Evolutionary conservation across 2,888 invertebrate genomes (phyloP).

Genomic region (Cepaea hortensis): DNA sequence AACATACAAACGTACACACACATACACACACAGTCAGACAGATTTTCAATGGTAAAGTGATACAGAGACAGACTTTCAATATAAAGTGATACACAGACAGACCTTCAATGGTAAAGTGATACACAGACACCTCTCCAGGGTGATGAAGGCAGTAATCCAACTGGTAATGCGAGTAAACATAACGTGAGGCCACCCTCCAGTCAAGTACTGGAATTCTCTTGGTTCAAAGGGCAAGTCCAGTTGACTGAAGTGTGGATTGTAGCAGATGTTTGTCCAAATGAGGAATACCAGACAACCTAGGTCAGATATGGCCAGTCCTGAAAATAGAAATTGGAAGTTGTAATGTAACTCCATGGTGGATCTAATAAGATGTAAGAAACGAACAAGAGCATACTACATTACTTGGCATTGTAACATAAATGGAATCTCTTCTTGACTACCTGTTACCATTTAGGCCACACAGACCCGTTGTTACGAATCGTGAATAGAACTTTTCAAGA

Average conservation of each 20-base stretch:
- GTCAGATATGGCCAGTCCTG: background rate
- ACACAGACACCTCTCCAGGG: background rate
- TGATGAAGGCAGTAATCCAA: background rate
- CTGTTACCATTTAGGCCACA: too few relatives aligned
- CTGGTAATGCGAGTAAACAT: background rate
- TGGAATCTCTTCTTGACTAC: too few relatives aligned
- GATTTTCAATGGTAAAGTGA: too few relatives aligned
- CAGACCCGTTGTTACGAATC: too few relatives aligned
- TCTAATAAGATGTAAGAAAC: too few relatives aligned
- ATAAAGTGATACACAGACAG: background rate
- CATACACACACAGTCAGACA: too few relatives aligned
- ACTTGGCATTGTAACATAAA: too few relatives aligned
- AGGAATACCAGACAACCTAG: background rate
- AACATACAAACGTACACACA: too few relatives aligned
- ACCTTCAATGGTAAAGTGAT: background rate
- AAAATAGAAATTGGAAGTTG: background rate
- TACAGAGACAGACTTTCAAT: too few relatives aligned
- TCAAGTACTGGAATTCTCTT: background rate
- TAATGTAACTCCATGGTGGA: too few relatives aligned
- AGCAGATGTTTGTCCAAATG: background rate
- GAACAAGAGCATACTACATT: too few relatives aligned
- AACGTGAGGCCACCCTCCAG: background rate
- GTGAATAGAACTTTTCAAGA: too few relatives aligned
- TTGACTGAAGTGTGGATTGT: background rate
- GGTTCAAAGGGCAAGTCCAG: background rate